Conservation (phyloP, 2,797 vertebrate species). For the Phataginus tricuspis region DNA sequence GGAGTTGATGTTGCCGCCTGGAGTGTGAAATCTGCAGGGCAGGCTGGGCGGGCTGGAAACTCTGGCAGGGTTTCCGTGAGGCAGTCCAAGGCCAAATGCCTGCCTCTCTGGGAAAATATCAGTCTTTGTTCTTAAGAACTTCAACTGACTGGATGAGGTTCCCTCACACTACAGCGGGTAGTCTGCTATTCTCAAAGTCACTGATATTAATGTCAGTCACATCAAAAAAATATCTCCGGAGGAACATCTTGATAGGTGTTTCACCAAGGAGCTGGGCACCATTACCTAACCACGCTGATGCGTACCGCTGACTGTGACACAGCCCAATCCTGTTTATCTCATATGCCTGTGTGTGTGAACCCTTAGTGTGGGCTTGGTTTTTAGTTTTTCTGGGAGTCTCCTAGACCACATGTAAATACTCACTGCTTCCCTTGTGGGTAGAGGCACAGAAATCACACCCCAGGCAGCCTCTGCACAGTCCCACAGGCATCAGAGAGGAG, state of each 20-base stretch:
- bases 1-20: not conserved
- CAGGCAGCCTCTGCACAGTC: not conserved
- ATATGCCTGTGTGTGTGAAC: not conserved
- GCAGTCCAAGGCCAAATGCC: not conserved
- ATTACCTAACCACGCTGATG: not conserved
- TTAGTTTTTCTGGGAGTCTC: not conserved
- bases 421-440: not conserved
- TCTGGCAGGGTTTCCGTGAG: not conserved
- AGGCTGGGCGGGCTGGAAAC: not conserved
- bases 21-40: not conserved
- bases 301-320: rapidly evolving
- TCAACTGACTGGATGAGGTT: not conserved
- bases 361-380: not conserved
- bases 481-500: not conserved
- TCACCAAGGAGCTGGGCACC: not conserved
- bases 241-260: not conserved
- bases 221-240: not conserved
- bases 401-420: not conserved
- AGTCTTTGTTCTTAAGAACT: not conserved
- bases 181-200: not conserved
- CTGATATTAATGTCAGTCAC: not conserved
- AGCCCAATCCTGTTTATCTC: not conserved
- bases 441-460: not conserved
- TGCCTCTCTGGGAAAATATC: not conserved
- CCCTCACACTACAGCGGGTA: not conserved